Conservation (phyloP, 2,113 vertebrate species). For the Hydrolagus affinis region DNA sequence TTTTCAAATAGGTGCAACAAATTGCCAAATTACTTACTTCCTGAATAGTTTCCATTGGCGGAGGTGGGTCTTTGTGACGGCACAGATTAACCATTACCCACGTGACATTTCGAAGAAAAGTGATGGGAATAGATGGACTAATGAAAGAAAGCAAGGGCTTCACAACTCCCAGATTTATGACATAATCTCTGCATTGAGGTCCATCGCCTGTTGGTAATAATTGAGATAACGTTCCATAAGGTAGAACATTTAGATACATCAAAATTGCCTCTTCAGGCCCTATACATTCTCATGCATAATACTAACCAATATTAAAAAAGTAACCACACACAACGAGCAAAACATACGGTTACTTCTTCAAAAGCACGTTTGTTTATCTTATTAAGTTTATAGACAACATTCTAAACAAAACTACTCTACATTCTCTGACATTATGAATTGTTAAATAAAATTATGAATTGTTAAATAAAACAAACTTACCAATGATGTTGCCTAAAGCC, state of each 20-base stretch:
- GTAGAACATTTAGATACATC: conserved; percentile 40
- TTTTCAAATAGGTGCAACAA: neutral
- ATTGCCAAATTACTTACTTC: conserved; percentile 61
- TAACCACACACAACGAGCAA: neutral
- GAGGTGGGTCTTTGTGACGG: conserved; percentile 96
- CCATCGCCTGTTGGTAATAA: conserved; percentile 72
- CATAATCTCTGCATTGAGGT: conserved; percentile 95
- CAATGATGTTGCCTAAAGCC: conserved; percentile 35
- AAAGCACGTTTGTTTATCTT: neutral
- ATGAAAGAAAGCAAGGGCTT: conserved; percentile 96
- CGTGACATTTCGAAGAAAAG: conserved; percentile 96
- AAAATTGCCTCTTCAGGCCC: neutral
- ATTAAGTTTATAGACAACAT: no score
- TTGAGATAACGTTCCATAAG: conserved; percentile 83
- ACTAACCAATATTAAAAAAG: conserved; percentile 34
- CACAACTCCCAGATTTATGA: conserved; percentile 92
- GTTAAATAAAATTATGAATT: no score
- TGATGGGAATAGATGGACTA: conserved; percentile 98
- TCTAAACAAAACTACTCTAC: no score
- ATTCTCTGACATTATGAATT: no score
- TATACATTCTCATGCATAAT: neutral
- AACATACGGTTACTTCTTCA: neutral
- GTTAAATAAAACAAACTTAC: neutral
- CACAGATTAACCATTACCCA: conserved; percentile 99
- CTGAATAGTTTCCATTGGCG: conserved; percentile 97